phyloP scores from a whole-genome alignment of 2,888 invertebrate genomes.

The Agriopis aurantiaria region DNA sequence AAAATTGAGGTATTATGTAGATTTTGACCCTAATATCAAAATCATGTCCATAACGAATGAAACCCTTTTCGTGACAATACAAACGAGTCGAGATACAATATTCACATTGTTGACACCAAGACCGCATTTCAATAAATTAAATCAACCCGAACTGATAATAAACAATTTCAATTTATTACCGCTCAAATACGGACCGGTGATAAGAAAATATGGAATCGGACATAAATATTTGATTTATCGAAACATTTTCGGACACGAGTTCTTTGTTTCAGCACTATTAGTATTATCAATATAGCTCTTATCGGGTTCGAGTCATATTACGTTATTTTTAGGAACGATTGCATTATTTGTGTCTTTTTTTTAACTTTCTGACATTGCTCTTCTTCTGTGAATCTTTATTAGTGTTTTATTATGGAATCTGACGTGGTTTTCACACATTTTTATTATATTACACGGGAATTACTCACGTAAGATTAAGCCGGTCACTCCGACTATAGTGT shows the following conservation, averaged over 20 bases:
- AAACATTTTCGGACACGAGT: slow-evolving; percentile 23
- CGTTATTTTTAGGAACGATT: slow-evolving; percentile 4
- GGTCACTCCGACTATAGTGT: too few relatives aligned
- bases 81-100: slow-evolving; percentile 26
- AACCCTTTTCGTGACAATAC: slow-evolving; percentile 17
- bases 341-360: neutral
- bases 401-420: neutral
- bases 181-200: slow-evolving; percentile 32
- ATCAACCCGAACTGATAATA: slow-evolving; percentile 31
- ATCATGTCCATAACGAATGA: neutral
- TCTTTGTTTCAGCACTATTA: slow-evolving; percentile 24
- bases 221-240: slow-evolving; percentile 37
- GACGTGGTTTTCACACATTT: too few relatives aligned
- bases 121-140: slow-evolving; percentile 35
- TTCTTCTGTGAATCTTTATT: neutral
- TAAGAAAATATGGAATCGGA: slow-evolving; percentile 35
- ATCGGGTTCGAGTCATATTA: slow-evolving; percentile 12
- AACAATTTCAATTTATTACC: slow-evolving; percentile 39
- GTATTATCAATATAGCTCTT: slow-evolving; percentile 7
- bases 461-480: too few relatives aligned
- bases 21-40: neutral
- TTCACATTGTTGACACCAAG: slow-evolving; percentile 35
- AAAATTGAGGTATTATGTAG: neutral
- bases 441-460: too few relatives aligned
- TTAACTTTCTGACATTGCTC: neutral